A percentile compares a stretch with the other conserved stretches of the same genome.
Evolutionary conservation across 2,113 vertebrate genomes (phyloP).

Genomic region (Cervus canadensis): DNA sequence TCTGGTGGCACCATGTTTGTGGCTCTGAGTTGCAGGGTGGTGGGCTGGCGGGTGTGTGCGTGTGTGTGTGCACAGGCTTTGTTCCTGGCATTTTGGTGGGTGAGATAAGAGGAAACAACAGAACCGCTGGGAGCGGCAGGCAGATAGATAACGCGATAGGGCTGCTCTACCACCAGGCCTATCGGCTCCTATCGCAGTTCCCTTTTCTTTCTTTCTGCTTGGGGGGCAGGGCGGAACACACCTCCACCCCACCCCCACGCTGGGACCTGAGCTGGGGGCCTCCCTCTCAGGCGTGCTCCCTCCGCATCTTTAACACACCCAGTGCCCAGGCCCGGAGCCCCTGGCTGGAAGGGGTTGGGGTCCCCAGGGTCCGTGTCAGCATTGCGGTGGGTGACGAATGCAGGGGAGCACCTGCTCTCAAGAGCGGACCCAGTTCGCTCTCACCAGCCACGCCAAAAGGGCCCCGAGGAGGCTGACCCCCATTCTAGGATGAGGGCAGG

Average conservation of each 20-base stretch:
- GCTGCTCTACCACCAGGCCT: background rate
- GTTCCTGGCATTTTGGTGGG: conserved; percentile 60
- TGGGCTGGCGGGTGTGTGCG: background rate
- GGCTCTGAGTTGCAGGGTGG: background rate
- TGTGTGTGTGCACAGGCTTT: background rate
- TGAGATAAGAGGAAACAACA: conserved; percentile 52
- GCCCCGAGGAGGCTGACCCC: too few relatives aligned
- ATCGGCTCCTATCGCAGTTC: background rate
- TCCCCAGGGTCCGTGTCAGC: background rate
- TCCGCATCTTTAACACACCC: background rate
- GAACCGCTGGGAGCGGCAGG: background rate
- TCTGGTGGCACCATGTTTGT: background rate
- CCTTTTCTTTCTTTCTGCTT: conserved; percentile 27
- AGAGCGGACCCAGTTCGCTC: background rate
- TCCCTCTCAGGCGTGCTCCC: background rate
- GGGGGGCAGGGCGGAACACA: background rate
- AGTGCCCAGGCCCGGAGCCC: background rate
- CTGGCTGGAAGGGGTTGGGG: background rate
- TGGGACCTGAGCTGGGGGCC: background rate
- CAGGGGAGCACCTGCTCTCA: background rate
- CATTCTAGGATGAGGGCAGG: background rate
- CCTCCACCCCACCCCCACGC: background rate
- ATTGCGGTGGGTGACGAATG: background rate
- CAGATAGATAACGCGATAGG: conserved; percentile 41
- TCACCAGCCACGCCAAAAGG: background rate